These are phyloP conservation scores for Heliconius aoede DNA, from an alignment of 2,888 invertebrate genomes.

Conservation along the genomic window DNA sequence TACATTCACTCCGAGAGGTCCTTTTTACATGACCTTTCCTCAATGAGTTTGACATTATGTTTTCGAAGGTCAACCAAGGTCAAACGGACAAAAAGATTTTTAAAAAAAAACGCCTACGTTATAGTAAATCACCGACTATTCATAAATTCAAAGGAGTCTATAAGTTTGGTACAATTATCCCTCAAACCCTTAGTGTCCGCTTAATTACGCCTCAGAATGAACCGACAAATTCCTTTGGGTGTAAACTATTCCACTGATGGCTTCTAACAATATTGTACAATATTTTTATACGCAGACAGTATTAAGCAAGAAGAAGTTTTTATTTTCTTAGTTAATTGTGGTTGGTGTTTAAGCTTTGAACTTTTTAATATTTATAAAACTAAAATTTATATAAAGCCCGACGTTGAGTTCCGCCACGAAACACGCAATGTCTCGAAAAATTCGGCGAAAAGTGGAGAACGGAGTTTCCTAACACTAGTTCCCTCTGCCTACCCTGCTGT, in stretches of 20 bases:
- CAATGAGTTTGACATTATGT: too few relatives aligned
- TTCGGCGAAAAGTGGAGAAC: neutral
- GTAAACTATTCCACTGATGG: conserved; percentile 14
- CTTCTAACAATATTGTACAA: neutral
- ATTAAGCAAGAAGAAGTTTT: neutral
- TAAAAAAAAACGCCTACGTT: neutral
- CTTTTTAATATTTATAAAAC: too few relatives aligned
- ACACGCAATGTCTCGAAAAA: neutral
- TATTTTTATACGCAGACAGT: neutral
- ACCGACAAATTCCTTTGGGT: conserved; percentile 12
- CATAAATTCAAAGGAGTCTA: conserved; percentile 27
- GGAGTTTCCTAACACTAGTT: neutral
- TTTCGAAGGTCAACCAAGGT: too few relatives aligned
- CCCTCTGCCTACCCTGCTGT: neutral
- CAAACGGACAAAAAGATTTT: too few relatives aligned
- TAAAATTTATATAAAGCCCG: neutral
- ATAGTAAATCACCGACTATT: conserved; percentile 14
- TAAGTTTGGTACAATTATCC: conserved; percentile 12
- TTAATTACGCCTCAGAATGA: conserved; percentile 18
- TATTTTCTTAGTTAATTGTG: neutral
- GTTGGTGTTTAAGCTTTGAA: too few relatives aligned
- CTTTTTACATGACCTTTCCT: too few relatives aligned
- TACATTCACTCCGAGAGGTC: too few relatives aligned
- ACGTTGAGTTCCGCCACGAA: neutral
- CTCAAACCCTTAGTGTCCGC: conserved; percentile 13